A percentile compares a stretch with the other conserved stretches of the same genome.
Conservation (phyloP, 2,888 invertebrate genomes). For the Harpagoxenus sublaevis region DNA sequence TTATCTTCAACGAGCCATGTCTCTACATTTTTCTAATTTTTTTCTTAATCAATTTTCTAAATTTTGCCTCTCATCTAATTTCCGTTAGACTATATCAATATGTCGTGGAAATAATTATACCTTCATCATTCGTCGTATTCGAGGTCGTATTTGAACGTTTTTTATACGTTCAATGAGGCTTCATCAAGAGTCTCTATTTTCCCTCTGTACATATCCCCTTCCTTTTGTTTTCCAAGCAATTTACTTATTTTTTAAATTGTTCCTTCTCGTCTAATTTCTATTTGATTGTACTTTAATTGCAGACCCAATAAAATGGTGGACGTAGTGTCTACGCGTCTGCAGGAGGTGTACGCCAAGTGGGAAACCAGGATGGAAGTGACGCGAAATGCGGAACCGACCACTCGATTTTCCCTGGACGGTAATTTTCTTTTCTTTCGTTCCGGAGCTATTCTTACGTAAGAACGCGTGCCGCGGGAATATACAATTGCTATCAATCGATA, state of each 20-base stretch:
- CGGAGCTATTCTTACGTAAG: constrained; percentile 28
- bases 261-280: background rate
- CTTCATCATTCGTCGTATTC: background rate
- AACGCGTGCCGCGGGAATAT: background rate
- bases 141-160: background rate
- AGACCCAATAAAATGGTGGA: constrained; percentile 88
- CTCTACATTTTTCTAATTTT: background rate
- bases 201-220: background rate
- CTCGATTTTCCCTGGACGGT: constrained; percentile 81
- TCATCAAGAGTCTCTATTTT: constrained; percentile 2
- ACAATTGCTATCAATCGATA: background rate
- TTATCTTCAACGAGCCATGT: background rate
- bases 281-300: constrained; percentile 59
- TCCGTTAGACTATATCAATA: background rate
- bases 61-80: background rate
- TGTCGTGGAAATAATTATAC: background rate
- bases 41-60: background rate
- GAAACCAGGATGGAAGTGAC: constrained; percentile 84
- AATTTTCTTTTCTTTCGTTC: constrained; percentile 46
- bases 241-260: background rate
- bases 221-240: background rate
- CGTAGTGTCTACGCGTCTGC: constrained; percentile 87
- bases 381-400: constrained; percentile 82
- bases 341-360: constrained; percentile 87
- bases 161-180: background rate